These are phyloP conservation scores for Tenebrio molitor DNA, from an alignment of 1,140 invertebrate species.

Conservation along the genomic window DNA sequence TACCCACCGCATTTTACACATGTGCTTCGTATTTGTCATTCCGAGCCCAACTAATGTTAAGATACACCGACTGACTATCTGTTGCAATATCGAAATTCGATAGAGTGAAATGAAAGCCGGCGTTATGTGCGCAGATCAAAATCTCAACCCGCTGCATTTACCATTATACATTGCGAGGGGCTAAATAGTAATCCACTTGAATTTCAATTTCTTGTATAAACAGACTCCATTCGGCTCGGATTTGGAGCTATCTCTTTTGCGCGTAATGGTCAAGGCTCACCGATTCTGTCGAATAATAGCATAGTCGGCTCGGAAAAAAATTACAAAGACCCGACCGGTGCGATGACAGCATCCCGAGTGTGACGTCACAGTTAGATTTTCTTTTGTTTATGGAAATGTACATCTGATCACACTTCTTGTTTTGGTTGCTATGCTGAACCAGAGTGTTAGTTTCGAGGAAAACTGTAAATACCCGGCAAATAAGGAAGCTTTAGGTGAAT, in stretches of 20 bases:
- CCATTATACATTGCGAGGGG: neutral
- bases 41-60: neutral
- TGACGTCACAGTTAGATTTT: too few relatives aligned
- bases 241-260: neutral
- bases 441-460: neutral
- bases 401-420: too few relatives aligned
- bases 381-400: too few relatives aligned
- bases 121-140: neutral
- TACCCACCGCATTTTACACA: neutral
- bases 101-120: neutral
- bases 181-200: slow-evolving; percentile 17
- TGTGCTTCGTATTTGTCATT: neutral
- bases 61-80: too few relatives aligned
- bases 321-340: neutral
- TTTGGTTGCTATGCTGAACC: too few relatives aligned
- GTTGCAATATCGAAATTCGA: neutral
- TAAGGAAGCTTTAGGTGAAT: neutral
- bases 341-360: too few relatives aligned
- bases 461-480: neutral
- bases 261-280: neutral
- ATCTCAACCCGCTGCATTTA: neutral
- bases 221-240: neutral
- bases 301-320: neutral
- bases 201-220: slow-evolving; percentile 34
- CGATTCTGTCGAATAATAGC: too few relatives aligned